Base-by-base conservation (phyloP, 2,113 vertebrate species). In the Grus americana region DNA sequence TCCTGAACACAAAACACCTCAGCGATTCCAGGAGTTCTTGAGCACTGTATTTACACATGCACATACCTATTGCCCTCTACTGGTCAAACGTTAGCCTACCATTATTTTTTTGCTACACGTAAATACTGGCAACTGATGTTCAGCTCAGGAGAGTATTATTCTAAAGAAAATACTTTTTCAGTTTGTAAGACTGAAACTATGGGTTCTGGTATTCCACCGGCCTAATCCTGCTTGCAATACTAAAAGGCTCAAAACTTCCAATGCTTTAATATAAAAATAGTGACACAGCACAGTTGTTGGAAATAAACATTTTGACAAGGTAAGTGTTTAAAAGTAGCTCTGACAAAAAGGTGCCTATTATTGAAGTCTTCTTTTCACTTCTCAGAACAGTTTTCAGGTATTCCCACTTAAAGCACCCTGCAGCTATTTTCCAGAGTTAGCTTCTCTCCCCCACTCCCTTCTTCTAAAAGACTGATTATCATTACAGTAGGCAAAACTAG, bases 41-140 rank as follows among this genome's bases (percentile, higher is more conserved):
- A 79, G 52, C 26, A 17, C 11, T 23, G 66, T 30, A 42, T 29
- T 4, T 15, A 21, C 0, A 32, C 50, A 24, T 4, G 6, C 72
- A 86, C 38, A 32, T 26, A 40, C 23, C 63, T 73, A 84, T 27
- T 91, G 97, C 95, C 97, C 96, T 89, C 96, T 97, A 26, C 79
- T 95, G 96, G 88, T 47, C 57, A 75, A 59, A 75, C 8, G 5
- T 12, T 15, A 13, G 10, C 29, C 49, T 86, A 32, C 32, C 52
- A 40, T 4, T 40, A 30, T 38, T 38, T 38, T 38, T 38, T 38
- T 38, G 38, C 38, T 38, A 38, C 38, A 38, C 38, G 38, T 38
- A 38, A 29, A 68, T 19, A 11, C 3, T 44, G 42, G 42, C 42
- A 44, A 44, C 42, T 44, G 42, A 44, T 44, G 42, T 44, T 44